phyloP scores from a whole-genome alignment of 2,888 invertebrate genomes.

The Fragum sueziense region DNA sequence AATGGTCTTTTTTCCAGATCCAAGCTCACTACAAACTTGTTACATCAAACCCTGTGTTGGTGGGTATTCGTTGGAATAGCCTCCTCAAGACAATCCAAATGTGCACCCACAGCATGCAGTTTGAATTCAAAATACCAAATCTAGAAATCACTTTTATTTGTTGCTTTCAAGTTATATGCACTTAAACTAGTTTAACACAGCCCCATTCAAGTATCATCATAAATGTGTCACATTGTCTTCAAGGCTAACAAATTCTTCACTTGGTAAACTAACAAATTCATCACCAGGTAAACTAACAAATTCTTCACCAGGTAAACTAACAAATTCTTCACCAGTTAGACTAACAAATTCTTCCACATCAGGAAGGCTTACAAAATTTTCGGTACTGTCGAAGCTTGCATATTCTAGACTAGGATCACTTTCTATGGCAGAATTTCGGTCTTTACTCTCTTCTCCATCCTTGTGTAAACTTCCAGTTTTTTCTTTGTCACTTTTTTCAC shows the following conservation, averaged over 20 bases:
- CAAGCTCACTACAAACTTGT: neutral
- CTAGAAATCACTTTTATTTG: neutral
- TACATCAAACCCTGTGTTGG: neutral
- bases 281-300: neutral
- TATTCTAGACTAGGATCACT: neutral
- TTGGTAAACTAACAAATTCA: too few relatives aligned
- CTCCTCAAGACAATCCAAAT: neutral
- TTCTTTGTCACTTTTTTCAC: neutral
- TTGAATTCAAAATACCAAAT: neutral
- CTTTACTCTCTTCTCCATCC: neutral
- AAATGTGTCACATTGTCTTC: conserved; percentile 17
- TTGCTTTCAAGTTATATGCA: neutral
- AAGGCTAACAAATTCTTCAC: conserved; percentile 1
- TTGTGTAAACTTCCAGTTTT: neutral
- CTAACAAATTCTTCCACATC: too few relatives aligned
- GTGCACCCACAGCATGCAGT: neutral
- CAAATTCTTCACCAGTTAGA: neutral
- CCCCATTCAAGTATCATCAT: neutral
- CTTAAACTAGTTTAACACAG: neutral
- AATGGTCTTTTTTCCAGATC: too few relatives aligned
- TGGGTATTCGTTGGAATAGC: neutral
- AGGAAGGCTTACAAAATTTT: neutral
- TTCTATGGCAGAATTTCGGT: neutral
- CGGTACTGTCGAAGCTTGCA: neutral
- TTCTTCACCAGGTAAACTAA: neutral